Base-by-base conservation (phyloP, 2,113 vertebrate species). In the Ornithorhynchus anatinus region DNA sequence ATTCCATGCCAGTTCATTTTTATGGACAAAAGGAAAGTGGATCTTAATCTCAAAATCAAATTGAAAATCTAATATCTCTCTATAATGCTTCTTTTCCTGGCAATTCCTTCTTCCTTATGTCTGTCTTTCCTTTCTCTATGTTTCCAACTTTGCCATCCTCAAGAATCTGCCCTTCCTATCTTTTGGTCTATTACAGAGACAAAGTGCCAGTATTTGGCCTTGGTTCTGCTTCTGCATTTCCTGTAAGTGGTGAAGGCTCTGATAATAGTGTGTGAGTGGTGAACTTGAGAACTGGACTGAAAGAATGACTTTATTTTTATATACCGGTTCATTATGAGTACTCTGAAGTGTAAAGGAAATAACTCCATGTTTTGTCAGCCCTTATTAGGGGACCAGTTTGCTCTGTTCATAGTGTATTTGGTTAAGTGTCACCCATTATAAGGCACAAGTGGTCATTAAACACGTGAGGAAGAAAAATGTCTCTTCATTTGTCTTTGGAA, bases 401-500 rank as follows among this genome's bases (percentile, higher is more conserved):
- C 32, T 64, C 69, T 11, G 48, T 77, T 22, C 52, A 42, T 67
- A 47, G 59, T 77, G 43, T 54, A 15, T 45, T 69, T 70, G 74
- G 66, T 76, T 62, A 72, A 2, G 79, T 79, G 80, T 72, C 66
- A 72, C 29, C 63, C 22, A 53, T 59, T 58, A 36, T 72, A 52
- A 83, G 10, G 43, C 81, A 25, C 20, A 66, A 56, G 38, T 72
- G 50, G 14, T 45, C 39, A 50, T 77, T 71, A 72, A 70, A 85
- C 80, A 75, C 44, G 39, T 53, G 47, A 65, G 40, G 69, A 59
- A 77, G 14, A 74, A 77, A 76, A 76, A 69, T 74, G 47, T 79
- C 66, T 75, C 81, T 75, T 82, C 67, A 60, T 82, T 80, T 80
- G 36, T 84, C 69, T 84, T 77, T 38, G 75, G 72, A 70, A 79